Evolutionary conservation across 2,888 invertebrate genomes (phyloP).

Genomic region (Cantharis nigra): DNA sequence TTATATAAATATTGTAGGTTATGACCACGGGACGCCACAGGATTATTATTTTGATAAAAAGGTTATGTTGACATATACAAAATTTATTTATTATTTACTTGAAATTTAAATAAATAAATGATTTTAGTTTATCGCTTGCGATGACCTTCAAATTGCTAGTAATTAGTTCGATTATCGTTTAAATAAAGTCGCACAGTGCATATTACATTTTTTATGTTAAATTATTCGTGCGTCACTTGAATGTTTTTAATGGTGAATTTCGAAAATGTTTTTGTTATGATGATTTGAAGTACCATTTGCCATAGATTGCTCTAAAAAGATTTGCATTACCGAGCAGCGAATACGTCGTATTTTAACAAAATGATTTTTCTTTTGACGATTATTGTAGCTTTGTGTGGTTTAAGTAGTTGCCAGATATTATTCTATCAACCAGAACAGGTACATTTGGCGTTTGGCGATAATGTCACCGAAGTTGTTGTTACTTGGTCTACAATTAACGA

Average conservation of each 20-base stretch:
- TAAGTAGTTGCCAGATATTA: conserved; percentile 19
- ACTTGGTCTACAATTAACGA: conserved; percentile 82
- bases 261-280: neutral
- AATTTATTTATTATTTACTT: neutral
- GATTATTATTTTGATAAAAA: neutral
- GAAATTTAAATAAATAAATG: neutral
- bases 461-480: conserved; percentile 70
- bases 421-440: conserved; percentile 71
- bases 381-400: neutral
- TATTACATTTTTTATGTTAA: neutral
- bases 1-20: too few species aligned
- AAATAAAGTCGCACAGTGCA: neutral
- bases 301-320: neutral
- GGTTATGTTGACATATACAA: neutral
- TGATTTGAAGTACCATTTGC: neutral
- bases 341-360: neutral
- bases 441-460: conserved; percentile 69
- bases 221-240: neutral
- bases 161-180: neutral
- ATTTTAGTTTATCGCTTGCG: neutral
- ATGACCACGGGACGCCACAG: too few species aligned
- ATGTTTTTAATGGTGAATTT: neutral
- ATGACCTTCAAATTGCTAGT: neutral
- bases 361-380: neutral
- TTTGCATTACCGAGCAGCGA: neutral